Evolutionary conservation across 2,888 invertebrate genomes (phyloP).

Genomic region (Xestia rhomboidea): DNA sequence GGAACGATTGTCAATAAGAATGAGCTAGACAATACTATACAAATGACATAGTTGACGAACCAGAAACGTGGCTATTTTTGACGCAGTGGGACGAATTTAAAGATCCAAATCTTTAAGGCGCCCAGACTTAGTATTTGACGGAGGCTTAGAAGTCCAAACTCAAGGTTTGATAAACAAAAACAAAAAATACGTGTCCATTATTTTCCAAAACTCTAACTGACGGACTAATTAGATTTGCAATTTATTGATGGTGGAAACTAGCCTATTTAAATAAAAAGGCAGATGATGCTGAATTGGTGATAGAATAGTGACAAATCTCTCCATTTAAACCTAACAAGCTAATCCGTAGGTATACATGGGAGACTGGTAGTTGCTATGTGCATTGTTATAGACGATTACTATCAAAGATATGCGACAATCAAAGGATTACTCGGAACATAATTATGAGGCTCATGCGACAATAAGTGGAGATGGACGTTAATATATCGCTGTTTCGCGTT

Average conservation of each 20-base stretch:
- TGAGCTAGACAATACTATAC: neutral
- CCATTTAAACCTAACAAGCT: constrained; percentile 15
- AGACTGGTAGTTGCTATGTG: constrained; percentile 33
- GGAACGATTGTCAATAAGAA: neutral
- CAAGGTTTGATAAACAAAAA: no score
- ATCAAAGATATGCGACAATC: constrained; percentile 5
- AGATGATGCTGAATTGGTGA: neutral
- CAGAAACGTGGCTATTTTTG: neutral
- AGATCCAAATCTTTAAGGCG: neutral
- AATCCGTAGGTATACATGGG: constrained; percentile 45
- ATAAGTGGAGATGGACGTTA: constrained; percentile 26
- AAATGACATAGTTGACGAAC: neutral
- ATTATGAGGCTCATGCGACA: constrained; percentile 27
- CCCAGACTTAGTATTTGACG: no score
- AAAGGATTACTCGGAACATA: constrained; percentile 41
- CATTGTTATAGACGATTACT: constrained; percentile 36
- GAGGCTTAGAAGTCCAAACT: no score
- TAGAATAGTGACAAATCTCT: neutral
- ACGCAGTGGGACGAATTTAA: neutral
- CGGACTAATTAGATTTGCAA: no score
- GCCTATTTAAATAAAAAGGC: no score
- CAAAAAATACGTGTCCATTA: no score
- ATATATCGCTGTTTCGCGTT: constrained; percentile 60
- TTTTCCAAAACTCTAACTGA: no score
- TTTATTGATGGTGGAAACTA: no score